A percentile compares a stretch with the other conserved stretches of the same genome.
Evolutionary conservation across 2,113 vertebrate species (phyloP).

Genomic region (Caranx ignobilis): DNA sequence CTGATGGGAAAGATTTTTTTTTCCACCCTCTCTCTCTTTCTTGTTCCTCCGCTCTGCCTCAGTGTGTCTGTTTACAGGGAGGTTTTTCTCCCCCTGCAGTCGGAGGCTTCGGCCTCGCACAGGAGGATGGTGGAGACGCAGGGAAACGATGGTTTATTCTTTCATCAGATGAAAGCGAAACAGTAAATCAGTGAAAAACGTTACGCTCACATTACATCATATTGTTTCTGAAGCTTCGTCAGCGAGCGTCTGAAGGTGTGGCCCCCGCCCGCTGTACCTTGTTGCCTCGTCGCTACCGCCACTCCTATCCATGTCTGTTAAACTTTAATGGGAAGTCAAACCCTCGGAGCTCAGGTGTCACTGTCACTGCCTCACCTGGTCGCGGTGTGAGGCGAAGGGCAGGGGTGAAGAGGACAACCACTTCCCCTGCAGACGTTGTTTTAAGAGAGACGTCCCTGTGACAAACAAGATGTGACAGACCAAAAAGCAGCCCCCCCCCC

Average conservation of each 20-base stretch:
- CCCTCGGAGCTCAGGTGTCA: conserved; percentile 68
- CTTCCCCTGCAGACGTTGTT: background rate
- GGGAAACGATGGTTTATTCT: conserved; percentile 13
- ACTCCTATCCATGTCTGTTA: conserved; percentile 51
- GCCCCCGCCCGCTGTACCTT: background rate
- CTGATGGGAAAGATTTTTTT: conserved; percentile 33
- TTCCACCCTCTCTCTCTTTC: background rate
- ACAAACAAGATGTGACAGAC: too few relatives aligned
- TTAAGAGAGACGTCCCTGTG: too few relatives aligned
- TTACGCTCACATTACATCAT: conserved; percentile 1
- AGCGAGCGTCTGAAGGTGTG: conserved; percentile 42
- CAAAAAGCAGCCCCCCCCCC: too few relatives aligned
- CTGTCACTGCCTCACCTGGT: conserved; percentile 2
- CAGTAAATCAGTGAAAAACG: background rate
- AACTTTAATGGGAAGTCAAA: conserved; percentile 77
- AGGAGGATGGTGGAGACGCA: too few relatives aligned
- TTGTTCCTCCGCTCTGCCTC: conserved; percentile 15
- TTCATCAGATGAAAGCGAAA: background rate
- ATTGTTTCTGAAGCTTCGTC: background rate
- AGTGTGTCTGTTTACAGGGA: conserved; percentile 24
- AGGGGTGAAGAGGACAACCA: conserved; percentile 53
- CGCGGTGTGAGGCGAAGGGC: conserved; percentile 45
- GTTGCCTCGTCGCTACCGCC: conserved; percentile 1
- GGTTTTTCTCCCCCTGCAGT: conserved; percentile 18
- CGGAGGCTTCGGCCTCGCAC: background rate